These are phyloP conservation scores for Wiebesia pumilae DNA, from an alignment of 1,140 invertebrate species.

Conservation along the genomic window DNA sequence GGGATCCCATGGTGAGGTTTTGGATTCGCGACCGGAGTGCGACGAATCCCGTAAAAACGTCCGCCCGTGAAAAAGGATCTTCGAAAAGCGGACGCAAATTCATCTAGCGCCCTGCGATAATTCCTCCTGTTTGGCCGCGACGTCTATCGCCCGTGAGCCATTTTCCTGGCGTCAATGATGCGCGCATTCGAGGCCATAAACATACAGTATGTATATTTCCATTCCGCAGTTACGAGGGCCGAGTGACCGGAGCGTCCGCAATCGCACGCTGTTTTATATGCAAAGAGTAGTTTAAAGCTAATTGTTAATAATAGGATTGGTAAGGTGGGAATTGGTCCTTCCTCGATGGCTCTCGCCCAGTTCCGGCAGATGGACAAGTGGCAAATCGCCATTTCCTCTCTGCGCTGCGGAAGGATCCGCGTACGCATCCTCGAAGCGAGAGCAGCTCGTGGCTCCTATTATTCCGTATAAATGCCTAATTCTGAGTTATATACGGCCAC, in stretches of 20 bases:
- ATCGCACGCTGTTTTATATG: slow-evolving; percentile 67
- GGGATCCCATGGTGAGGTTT: too few relatives aligned
- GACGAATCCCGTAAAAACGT: too few relatives aligned
- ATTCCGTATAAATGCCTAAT: slow-evolving; percentile 73
- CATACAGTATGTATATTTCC: slow-evolving; percentile 76
- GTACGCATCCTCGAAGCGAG: slow-evolving; percentile 56
- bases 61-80: too few relatives aligned
- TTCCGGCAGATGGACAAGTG: not conserved
- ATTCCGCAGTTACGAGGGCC: slow-evolving; percentile 72
- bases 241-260: slow-evolving; percentile 59
- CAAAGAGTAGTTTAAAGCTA: slow-evolving; percentile 76
- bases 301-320: slow-evolving; percentile 77
- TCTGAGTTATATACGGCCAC: slow-evolving; percentile 69
- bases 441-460: slow-evolving; percentile 63
- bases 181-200: slow-evolving; percentile 59
- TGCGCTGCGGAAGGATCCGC: slow-evolving; percentile 52
- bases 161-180: slow-evolving; percentile 48
- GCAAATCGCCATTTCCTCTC: slow-evolving; percentile 51
- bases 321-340: slow-evolving; percentile 72
- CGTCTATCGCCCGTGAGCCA: not conserved
- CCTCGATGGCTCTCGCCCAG: not conserved
- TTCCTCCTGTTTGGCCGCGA: not conserved
- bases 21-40: too few relatives aligned
- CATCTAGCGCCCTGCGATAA: too few relatives aligned
- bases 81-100: too few relatives aligned